phyloP scores from a whole-genome alignment of 2,888 invertebrate genomes.

The Phlogophora meticulosa region DNA sequence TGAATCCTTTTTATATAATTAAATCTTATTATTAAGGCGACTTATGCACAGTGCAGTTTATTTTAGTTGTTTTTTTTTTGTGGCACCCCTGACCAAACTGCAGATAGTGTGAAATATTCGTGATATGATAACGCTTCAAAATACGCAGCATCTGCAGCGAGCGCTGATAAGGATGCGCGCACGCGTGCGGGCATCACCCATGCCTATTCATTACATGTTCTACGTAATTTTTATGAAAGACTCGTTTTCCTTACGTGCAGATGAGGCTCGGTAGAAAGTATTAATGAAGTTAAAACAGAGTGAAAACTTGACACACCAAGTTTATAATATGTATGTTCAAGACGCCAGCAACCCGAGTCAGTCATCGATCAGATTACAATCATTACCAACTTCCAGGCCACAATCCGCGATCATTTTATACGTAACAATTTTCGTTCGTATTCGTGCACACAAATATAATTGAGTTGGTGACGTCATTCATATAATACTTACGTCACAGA shows the following conservation, averaged over 20 bases:
- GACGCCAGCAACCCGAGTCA: background rate
- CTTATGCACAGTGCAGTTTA: no score
- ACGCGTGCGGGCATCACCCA: background rate
- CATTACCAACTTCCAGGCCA: background rate
- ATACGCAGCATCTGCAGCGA: slow-evolving; percentile 26
- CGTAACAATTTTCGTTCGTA: slow-evolving; percentile 22
- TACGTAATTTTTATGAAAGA: no score
- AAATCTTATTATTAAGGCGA: no score
- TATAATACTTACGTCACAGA: slow-evolving; percentile 10
- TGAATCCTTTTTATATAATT: no score
- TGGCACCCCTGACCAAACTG: slow-evolving; percentile 27
- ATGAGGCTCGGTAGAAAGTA: background rate
- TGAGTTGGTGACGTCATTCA: slow-evolving; percentile 31
- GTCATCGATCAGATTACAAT: slow-evolving; percentile 10
- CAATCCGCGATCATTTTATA: background rate
- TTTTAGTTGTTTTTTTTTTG: background rate
- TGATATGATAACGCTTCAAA: slow-evolving; percentile 27
- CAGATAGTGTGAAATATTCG: slow-evolving; percentile 44
- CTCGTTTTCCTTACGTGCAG: background rate
- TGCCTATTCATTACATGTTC: no score
- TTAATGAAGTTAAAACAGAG: background rate
- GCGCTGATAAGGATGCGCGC: slow-evolving; percentile 19
- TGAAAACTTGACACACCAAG: background rate
- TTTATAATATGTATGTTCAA: background rate
- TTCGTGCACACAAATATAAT: slow-evolving; percentile 15